Evolutionary conservation across 2,797 vertebrate species (phyloP).

Genomic region (Syncerus caffer): DNA sequence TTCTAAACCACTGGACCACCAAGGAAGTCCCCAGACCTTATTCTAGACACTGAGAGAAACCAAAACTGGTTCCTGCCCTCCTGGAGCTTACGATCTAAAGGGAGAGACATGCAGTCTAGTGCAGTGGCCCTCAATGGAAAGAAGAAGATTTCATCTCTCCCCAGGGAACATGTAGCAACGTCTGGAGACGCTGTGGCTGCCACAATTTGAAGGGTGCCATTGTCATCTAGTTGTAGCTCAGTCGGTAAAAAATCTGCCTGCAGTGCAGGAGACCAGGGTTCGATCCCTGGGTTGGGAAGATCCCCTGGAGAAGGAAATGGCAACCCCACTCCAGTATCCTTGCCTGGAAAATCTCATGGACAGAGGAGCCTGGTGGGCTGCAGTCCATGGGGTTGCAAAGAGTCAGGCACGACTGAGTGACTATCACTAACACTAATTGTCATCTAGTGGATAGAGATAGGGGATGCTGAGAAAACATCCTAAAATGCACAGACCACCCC

Average conservation of each 20-base stretch:
- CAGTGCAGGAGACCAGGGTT: too few species aligned
- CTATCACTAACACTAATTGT: too few species aligned
- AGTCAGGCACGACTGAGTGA: rapidly evolving
- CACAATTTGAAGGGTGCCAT: neutral
- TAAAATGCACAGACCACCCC: neutral
- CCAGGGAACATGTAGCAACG: neutral
- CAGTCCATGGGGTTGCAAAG: too few species aligned
- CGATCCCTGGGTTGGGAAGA: too few species aligned
- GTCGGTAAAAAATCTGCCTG: too few species aligned
- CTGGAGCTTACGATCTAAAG: neutral
- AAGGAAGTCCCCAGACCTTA: neutral
- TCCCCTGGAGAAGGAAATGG: too few species aligned
- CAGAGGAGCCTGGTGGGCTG: too few species aligned
- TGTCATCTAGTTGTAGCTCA: neutral
- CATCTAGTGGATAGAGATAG: neutral
- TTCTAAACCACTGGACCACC: neutral
- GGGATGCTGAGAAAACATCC: neutral
- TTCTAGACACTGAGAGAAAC: neutral
- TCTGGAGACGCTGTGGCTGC: neutral
- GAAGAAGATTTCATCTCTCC: neutral
- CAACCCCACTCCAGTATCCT: too few species aligned
- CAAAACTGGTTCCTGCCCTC: neutral
- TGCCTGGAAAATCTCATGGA: too few species aligned
- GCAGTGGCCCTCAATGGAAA: neutral
- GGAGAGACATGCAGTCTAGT: neutral